These are phyloP conservation scores for Drosophila aff. DNA, from an alignment of 1,140 invertebrate species.

Conservation along the genomic window DNA sequence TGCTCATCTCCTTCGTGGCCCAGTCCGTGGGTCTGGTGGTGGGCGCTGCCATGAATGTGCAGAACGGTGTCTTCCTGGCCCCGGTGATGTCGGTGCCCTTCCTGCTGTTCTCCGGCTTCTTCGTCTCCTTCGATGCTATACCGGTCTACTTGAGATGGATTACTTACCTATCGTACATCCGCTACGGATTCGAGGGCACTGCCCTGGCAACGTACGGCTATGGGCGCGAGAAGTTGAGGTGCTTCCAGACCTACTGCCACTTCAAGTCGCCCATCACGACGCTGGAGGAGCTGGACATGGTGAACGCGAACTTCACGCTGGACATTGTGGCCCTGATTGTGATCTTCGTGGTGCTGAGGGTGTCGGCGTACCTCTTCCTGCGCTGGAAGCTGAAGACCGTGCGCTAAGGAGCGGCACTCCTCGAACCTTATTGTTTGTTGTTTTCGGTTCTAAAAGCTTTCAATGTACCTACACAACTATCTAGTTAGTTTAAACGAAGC, in stretches of 20 bases:
- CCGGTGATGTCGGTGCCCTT: constrained; percentile 98
- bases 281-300: constrained; percentile 95
- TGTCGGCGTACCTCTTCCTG: constrained; percentile 96
- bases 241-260: constrained; percentile 93
- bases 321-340: constrained; percentile 93
- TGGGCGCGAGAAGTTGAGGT: constrained; percentile 91
- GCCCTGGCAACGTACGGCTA: constrained; percentile 97
- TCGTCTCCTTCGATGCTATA: constrained; percentile 98
- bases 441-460: constrained; percentile 74
- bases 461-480: constrained; percentile 38
- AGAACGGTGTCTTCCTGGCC: constrained; percentile 97
- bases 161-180: constrained; percentile 97
- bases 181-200: constrained; percentile 98
- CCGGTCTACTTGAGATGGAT: constrained; percentile 98
- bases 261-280: constrained; percentile 95
- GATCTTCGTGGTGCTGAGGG: constrained; percentile 94
- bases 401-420: constrained; percentile 86
- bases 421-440: constrained; percentile 10
- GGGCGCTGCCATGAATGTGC: constrained; percentile 96
- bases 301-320: constrained; percentile 90
- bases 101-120: constrained; percentile 97
- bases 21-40: constrained; percentile 98
- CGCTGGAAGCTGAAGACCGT: constrained; percentile 93
- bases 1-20: constrained; percentile 97
- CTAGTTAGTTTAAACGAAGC: constrained; percentile 36